Evolutionary conservation across 1,140 invertebrate genomes (phyloP).

Genomic region (Caerostris extrusa): DNA sequence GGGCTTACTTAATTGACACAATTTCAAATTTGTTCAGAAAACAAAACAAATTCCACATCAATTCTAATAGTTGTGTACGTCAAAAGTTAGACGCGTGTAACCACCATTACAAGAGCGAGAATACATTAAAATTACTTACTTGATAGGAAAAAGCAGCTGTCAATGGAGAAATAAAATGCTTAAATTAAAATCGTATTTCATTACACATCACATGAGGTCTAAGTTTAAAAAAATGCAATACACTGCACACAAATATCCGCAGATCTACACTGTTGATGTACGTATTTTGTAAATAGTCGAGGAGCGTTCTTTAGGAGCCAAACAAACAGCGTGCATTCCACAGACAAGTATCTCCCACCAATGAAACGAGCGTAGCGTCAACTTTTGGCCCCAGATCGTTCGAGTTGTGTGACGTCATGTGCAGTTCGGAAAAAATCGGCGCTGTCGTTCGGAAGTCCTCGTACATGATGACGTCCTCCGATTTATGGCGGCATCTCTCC

Average conservation of each 20-base stretch:
- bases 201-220: background rate
- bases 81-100: background rate
- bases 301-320: background rate
- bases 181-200: background rate
- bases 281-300: background rate
- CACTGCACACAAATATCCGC: background rate
- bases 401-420: slow-evolving; percentile 38
- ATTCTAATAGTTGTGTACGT: too few relatives aligned
- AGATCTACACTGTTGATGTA: background rate
- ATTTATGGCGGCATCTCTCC: background rate
- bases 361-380: slow-evolving; percentile 47
- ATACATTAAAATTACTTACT: slow-evolving; percentile 60
- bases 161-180: background rate
- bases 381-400: slow-evolving; percentile 54
- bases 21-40: too few relatives aligned
- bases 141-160: slow-evolving; percentile 41
- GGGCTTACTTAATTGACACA: too few relatives aligned
- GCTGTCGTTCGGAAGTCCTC: slow-evolving; percentile 18
- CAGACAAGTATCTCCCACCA: slow-evolving; percentile 28
- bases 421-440: background rate
- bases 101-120: slow-evolving; percentile 23
- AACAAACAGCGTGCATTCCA: slow-evolving; percentile 24
- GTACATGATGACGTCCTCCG: slow-evolving; percentile 12
- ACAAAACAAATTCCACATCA: too few relatives aligned
- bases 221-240: background rate